Conservation (phyloP, 2,888 invertebrate species). For the Lathronympha strigana region DNA sequence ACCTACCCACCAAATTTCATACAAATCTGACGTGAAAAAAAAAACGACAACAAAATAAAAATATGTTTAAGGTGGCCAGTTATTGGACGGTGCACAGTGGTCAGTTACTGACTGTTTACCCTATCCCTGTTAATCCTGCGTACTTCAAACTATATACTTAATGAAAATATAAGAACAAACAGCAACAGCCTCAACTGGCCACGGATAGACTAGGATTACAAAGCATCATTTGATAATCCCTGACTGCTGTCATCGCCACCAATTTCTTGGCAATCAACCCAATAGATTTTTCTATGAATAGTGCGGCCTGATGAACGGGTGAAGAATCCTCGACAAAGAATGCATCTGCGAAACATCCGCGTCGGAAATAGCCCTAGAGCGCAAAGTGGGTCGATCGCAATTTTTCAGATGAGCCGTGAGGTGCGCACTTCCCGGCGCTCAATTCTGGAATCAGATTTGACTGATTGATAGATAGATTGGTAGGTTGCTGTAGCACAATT, state of each 20-base stretch:
- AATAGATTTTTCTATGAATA: constrained; percentile 16
- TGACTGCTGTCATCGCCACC: constrained; percentile 1
- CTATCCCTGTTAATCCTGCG: too few species aligned
- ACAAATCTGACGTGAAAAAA: too few species aligned
- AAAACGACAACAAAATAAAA: too few species aligned
- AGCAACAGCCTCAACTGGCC: too few species aligned
- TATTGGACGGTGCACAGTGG: too few species aligned
- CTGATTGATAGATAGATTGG: not conserved
- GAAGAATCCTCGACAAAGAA: constrained; percentile 50
- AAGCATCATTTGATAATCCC: not conserved
- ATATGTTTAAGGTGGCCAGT: too few species aligned
- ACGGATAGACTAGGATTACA: too few species aligned
- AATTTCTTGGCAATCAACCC: constrained; percentile 22
- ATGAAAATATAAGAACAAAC: too few species aligned
- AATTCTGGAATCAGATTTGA: not conserved
- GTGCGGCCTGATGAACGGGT: constrained; percentile 37
- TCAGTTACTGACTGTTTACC: too few species aligned
- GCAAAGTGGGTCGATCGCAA: constrained; percentile 61
- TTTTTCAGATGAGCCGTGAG: constrained; percentile 44
- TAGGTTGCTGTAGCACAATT: too few species aligned
- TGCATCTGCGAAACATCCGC: constrained; percentile 64
- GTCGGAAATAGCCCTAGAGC: constrained; percentile 53
- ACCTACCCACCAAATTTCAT: too few species aligned
- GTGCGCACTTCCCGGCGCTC: constrained; percentile 6
- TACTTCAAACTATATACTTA: too few species aligned